phyloP scores from a whole-genome alignment of 2,797 vertebrate genomes.

The Liasis olivaceus region DNA sequence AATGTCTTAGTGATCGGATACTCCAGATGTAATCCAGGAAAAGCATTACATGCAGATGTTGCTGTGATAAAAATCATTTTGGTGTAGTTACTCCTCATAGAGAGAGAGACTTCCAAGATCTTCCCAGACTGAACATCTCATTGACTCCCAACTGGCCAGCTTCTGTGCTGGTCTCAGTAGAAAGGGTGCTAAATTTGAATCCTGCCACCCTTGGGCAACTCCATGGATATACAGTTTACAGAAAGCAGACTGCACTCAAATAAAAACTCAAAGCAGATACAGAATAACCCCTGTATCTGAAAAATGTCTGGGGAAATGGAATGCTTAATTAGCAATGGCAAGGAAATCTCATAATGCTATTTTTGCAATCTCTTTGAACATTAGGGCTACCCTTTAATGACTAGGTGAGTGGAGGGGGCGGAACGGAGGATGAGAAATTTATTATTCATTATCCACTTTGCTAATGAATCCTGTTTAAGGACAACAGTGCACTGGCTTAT shows the following conservation, averaged over 20 bases:
- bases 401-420: not conserved
- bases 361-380: constrained; percentile 43
- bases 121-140: not conserved
- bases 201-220: not conserved
- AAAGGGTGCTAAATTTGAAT: not conserved
- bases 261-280: not conserved
- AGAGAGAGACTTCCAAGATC: too few relatives aligned
- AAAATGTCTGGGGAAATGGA: constrained; percentile 7
- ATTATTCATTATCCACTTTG: constrained; percentile 23
- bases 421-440: not conserved
- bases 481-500: constrained; percentile 1
- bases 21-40: not conserved
- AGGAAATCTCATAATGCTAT: constrained; percentile 27
- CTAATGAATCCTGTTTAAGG: constrained; percentile 32
- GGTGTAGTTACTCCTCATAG: not conserved
- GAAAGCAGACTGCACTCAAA: not conserved
- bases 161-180: not conserved
- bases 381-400: constrained; percentile 16
- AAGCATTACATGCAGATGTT: not conserved
- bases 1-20: not conserved
- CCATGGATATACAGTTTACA: not conserved
- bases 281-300: not conserved
- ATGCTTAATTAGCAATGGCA: constrained; percentile 34
- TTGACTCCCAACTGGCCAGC: not conserved
- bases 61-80: not conserved